Percentiles rank a stretch among this genome's conserved stretches.
Conservation (phyloP, 1,140 invertebrate genomes). For the Ctenoplectra terminalis region DNA sequence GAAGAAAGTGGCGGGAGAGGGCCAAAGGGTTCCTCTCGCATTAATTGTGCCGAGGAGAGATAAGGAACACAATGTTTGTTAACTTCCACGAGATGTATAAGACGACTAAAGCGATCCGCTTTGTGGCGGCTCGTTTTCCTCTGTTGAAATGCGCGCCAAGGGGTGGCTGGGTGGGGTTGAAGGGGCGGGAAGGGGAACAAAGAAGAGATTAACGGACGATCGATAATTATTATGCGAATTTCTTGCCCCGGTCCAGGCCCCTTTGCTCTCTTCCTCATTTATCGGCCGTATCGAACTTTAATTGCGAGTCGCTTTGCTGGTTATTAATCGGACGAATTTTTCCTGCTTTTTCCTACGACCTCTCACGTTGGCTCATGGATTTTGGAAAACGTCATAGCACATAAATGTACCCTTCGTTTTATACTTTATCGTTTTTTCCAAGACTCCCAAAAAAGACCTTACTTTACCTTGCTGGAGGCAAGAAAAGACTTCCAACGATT, state of each 20-base stretch:
- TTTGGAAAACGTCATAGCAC: neutral
- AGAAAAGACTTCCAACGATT: too few species aligned
- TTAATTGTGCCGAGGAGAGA: slow-evolving; percentile 79
- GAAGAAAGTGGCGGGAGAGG: slow-evolving; percentile 58
- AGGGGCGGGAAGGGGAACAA: slow-evolving; percentile 62
- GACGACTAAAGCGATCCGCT: slow-evolving; percentile 71
- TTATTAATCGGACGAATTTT: slow-evolving; percentile 21
- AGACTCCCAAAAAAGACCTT: too few species aligned
- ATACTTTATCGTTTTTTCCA: neutral
- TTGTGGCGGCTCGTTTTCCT: slow-evolving; percentile 71
- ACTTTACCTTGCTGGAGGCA: too few species aligned
- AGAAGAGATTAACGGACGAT: slow-evolving; percentile 74
- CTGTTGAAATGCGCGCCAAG: slow-evolving; percentile 28
- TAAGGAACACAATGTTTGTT: slow-evolving; percentile 80
- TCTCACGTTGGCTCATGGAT: neutral
- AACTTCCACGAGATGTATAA: slow-evolving; percentile 75
- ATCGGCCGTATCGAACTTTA: slow-evolving; percentile 49
- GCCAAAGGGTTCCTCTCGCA: slow-evolving; percentile 78
- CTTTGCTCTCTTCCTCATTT: slow-evolving; percentile 41
- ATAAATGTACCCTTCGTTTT: neutral
- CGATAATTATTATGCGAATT: slow-evolving; percentile 74
- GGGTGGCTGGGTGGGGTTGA: neutral
- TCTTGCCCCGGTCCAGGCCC: slow-evolving; percentile 41
- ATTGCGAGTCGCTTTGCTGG: slow-evolving; percentile 30
- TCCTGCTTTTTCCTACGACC: neutral